These are phyloP conservation scores for Galerucella calmariensis DNA, from an alignment of 2,888 invertebrate species.

Conservation along the genomic window DNA sequence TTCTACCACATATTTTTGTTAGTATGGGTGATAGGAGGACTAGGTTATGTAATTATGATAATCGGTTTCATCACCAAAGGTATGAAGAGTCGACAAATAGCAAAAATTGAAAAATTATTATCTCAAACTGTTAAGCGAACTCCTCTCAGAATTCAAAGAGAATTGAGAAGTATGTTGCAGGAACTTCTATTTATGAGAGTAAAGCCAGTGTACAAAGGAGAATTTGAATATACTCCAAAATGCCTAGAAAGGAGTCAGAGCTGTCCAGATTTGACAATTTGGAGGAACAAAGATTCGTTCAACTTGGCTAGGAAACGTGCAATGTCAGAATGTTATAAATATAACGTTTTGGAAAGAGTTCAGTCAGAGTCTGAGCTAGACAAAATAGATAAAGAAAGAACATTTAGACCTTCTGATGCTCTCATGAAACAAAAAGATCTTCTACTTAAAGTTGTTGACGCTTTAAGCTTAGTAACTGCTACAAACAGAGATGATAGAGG, in stretches of 20 bases:
- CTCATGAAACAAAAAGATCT: constrained; percentile 81
- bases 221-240: constrained; percentile 65
- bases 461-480: constrained; percentile 71
- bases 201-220: constrained; percentile 78
- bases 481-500: constrained; percentile 64
- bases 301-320: constrained; percentile 68
- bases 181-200: constrained; percentile 86
- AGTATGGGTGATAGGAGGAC: constrained; percentile 90
- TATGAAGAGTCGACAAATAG: constrained; percentile 79
- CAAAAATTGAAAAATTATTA: constrained; percentile 79
- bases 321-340: constrained; percentile 71
- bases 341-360: constrained; percentile 73
- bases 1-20: constrained; percentile 85
- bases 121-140: constrained; percentile 82
- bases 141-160: constrained; percentile 77
- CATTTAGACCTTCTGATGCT: constrained; percentile 75
- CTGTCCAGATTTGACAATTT: constrained; percentile 78
- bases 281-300: constrained; percentile 65
- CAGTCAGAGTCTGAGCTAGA: constrained; percentile 70
- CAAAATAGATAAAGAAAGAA: constrained; percentile 81
- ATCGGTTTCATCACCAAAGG: constrained; percentile 85
- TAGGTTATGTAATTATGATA: constrained; percentile 92
- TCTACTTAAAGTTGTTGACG: constrained; percentile 80
- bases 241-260: constrained; percentile 70
- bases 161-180: constrained; percentile 59